phyloP scores from a whole-genome alignment of 2,113 vertebrate species.

The Sylvilagus bachmani region DNA sequence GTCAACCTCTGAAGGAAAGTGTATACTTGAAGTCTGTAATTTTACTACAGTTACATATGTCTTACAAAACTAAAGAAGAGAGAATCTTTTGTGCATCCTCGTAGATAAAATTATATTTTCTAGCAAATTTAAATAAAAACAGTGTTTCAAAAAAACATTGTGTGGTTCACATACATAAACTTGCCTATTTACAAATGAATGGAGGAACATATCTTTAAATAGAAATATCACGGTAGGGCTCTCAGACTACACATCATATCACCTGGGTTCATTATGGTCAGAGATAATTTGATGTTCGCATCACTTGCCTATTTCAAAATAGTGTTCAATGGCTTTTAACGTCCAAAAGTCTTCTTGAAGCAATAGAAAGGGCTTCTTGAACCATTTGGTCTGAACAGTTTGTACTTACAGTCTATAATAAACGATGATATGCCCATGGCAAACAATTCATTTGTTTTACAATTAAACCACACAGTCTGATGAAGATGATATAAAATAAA shows the following conservation, averaged over 20 bases:
- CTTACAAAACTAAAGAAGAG: not conserved
- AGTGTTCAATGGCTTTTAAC: conserved; percentile 13
- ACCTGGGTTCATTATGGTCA: not conserved
- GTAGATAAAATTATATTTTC: conserved; percentile 28
- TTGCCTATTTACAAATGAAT: not conserved
- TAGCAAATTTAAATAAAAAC: conserved; percentile 45
- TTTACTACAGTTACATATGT: not conserved
- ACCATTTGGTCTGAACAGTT: not conserved
- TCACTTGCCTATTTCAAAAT: conserved; percentile 7
- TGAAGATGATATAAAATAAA: conserved; percentile 35
- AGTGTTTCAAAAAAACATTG: not conserved
- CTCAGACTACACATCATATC: not conserved
- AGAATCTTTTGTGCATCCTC: not conserved
- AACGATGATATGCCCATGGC: not conserved
- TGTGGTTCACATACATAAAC: not conserved
- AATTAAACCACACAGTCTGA: not conserved
- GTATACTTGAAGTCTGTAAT: not conserved
- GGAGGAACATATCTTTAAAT: not conserved
- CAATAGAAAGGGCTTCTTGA: not conserved
- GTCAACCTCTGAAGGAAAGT: not conserved
- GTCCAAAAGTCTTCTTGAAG: not conserved
- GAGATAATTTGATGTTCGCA: not conserved
- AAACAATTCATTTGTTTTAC: not conserved
- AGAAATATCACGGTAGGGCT: not conserved
- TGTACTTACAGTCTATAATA: not conserved